Evolutionary conservation across 2,888 invertebrate species (phyloP), one percentile per base, ranked within the genome.

Genomic region (Asteroscopus sphinx): DNA sequence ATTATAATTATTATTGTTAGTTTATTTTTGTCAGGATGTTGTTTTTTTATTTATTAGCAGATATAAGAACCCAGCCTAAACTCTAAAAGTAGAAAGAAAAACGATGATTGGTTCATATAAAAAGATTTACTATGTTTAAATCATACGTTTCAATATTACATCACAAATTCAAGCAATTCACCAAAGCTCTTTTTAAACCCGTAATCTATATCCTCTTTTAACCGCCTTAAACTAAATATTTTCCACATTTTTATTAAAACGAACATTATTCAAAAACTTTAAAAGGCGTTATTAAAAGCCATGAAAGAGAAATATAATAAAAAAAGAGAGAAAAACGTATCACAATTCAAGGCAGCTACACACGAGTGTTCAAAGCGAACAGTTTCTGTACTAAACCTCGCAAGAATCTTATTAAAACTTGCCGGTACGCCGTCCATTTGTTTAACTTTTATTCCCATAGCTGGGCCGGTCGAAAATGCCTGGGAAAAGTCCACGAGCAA

Each of bases 381-480:
- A 77, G 73, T 72, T 79, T 74, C 69, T 57, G 67, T 59, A 73
- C 72, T 69, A 70, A 73, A 71, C 68, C 71, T 80, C 70, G 57
- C 74, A 76, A 75, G 81, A 80, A 80, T 83, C 82, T 83, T 83
- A 83, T 83, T 81, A 83, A 83, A 82, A 82, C 77, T 83, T 80
- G 73, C 80, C 73, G 68, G 67, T 71, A 63, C 67, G 68, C 53
- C 67, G 75, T 77, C 74, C 80, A 73, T 79, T 81, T 82, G 82
- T 80, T 82, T 77, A 79, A 82, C 82, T 81, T 82, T 80, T 82
- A 82, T 80, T 80, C 79, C 76, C 69, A 61, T 66, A 51, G 73
- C 64, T 33, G 56, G 58, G 64, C 55, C 56, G 56, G 62, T 66
- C 66, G 64, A 73, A 71, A 73, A 70, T 70, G 61, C 64, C 61